Evolutionary conservation across 2,888 invertebrate genomes (phyloP).

Genomic region (Leucoma salicis): DNA sequence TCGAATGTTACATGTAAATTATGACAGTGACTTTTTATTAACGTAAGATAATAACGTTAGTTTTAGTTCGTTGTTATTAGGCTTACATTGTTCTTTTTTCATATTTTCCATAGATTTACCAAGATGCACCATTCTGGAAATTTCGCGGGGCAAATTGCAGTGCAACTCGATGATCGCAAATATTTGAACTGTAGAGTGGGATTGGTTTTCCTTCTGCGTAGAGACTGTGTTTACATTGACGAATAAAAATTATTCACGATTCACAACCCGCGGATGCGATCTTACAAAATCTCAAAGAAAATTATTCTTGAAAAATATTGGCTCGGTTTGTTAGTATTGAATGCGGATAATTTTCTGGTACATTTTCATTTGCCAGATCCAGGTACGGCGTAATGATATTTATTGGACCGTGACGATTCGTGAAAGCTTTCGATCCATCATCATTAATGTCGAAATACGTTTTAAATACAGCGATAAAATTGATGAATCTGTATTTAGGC

Average conservation of each 20-base stretch:
- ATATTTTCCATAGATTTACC: slow-evolving; percentile 40
- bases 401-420: slow-evolving; percentile 40
- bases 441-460: slow-evolving; percentile 45
- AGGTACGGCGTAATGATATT: slow-evolving; percentile 35
- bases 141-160: slow-evolving; percentile 62
- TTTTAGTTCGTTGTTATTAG: no score
- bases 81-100: slow-evolving; percentile 34
- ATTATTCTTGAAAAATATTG: slow-evolving; percentile 24
- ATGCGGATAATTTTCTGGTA: slow-evolving; percentile 29
- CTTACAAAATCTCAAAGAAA: slow-evolving; percentile 23
- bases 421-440: slow-evolving; percentile 45
- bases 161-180: slow-evolving; percentile 68
- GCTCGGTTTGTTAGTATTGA: slow-evolving; percentile 25
- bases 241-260: slow-evolving; percentile 62
- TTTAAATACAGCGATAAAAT: slow-evolving; percentile 39
- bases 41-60: no score
- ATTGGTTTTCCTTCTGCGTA: slow-evolving; percentile 74
- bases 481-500: slow-evolving; percentile 25
- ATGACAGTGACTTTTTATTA: no score
- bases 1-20: no score
- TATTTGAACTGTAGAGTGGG: slow-evolving; percentile 78
- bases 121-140: slow-evolving; percentile 38
- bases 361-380: slow-evolving; percentile 18
- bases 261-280: slow-evolving; percentile 25
- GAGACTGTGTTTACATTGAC: slow-evolving; percentile 59